Conservation (phyloP, 2,113 vertebrate genomes). For the Saccopteryx leptura region DNA sequence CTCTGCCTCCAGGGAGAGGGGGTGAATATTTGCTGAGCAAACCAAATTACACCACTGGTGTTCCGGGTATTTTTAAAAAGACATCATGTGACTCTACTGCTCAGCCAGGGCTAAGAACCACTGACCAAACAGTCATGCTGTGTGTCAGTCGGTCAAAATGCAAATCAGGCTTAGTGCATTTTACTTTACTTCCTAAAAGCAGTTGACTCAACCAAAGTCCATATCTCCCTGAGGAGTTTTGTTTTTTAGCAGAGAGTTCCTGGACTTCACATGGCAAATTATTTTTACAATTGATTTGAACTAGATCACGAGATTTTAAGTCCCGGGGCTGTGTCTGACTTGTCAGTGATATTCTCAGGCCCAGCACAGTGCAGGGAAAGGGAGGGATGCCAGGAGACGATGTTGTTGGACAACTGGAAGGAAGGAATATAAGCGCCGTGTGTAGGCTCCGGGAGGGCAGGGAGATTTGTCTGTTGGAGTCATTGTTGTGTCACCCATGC, state of each 20-base stretch:
- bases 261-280: background rate
- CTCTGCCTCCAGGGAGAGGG: background rate
- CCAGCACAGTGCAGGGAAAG: background rate
- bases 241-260: background rate
- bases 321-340: background rate
- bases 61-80: background rate
- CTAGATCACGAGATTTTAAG: background rate
- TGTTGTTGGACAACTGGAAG: background rate
- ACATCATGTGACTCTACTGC: background rate
- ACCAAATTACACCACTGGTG: background rate
- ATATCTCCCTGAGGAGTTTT: background rate
- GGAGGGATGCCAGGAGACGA: background rate
- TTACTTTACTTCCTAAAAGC: constrained; percentile 15
- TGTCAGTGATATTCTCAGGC: background rate
- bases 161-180: background rate
- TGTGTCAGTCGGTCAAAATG: background rate
- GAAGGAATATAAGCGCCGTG: background rate
- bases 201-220: background rate
- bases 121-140: background rate
- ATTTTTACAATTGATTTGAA: background rate
- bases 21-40: background rate
- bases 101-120: background rate
- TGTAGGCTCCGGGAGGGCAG: background rate
- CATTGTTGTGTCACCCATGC: rapidly evolving
- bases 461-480: background rate